Evolutionary conservation across 2,113 vertebrate species (phyloP).

Genomic region (Hippocampus mohnikei): DNA sequence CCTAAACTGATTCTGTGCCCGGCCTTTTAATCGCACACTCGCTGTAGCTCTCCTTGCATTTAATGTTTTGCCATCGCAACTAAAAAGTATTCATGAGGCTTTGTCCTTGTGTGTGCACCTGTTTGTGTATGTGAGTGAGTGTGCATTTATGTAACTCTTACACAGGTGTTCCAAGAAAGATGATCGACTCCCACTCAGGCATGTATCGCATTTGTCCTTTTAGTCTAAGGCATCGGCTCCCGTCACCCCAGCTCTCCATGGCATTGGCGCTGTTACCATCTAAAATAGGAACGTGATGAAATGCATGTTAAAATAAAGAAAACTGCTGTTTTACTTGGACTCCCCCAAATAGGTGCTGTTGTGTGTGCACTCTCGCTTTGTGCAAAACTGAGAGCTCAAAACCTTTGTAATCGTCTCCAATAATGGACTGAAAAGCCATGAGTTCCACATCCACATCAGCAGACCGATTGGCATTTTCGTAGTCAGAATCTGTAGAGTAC

Average conservation of each 20-base stretch:
- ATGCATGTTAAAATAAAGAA: not conserved
- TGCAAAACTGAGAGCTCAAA: constrained; percentile 5
- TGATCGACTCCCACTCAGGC: constrained; percentile 77
- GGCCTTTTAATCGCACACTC: constrained; percentile 58
- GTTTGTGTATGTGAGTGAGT: constrained; percentile 15
- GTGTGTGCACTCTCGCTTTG: not conserved
- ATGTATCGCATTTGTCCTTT: constrained; percentile 78
- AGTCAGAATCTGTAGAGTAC: constrained; percentile 65
- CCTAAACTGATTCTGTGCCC: constrained; percentile 64
- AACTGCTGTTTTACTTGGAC: not conserved
- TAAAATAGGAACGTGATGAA: constrained; percentile 28
- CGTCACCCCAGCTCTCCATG: constrained; percentile 72
- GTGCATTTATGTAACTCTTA: constrained; percentile 28
- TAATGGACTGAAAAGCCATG: constrained; percentile 77
- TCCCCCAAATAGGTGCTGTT: not conserved
- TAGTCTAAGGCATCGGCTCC: constrained; percentile 69
- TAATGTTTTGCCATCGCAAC: constrained; percentile 53
- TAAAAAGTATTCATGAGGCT: constrained; percentile 45
- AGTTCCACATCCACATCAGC: constrained; percentile 75
- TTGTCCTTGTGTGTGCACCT: constrained; percentile 12
- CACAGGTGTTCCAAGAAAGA: constrained; percentile 74
- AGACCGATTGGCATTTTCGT: constrained; percentile 68
- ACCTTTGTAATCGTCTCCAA: constrained; percentile 76
- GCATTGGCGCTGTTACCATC: constrained; percentile 71
- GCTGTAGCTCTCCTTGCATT: constrained; percentile 48